These are phyloP conservation scores for Papilio polyxenes DNA, from an alignment of 1,140 invertebrate species.

Conservation along the genomic window DNA sequence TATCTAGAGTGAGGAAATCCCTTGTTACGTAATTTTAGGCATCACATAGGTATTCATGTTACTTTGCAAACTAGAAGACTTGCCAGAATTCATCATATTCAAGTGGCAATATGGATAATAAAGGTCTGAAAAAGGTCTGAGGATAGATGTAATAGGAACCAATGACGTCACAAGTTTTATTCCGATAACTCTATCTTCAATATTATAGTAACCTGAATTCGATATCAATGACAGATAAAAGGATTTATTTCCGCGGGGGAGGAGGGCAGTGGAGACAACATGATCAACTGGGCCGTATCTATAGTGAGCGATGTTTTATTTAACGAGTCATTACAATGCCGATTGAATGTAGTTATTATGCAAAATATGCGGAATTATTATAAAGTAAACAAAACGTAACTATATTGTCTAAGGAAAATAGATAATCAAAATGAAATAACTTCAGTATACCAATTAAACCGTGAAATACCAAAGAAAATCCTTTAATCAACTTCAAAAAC, in stretches of 20 bases:
- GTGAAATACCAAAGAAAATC: no score
- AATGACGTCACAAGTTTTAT: slow-evolving; percentile 3
- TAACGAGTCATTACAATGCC: background rate
- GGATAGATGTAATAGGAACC: background rate
- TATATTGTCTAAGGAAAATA: background rate
- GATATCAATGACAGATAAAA: slow-evolving; percentile 33
- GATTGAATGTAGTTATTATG: slow-evolving; percentile 24
- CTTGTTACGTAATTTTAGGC: slow-evolving; percentile 25
- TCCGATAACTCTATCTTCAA: slow-evolving; percentile 23
- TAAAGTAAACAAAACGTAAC: background rate
- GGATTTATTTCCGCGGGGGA: background rate
- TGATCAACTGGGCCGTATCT: background rate
- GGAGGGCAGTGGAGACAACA: background rate
- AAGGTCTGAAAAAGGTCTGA: no score
- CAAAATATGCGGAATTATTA: slow-evolving; percentile 26
- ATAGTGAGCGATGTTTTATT: slow-evolving; percentile 12
- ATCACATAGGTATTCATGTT: background rate
- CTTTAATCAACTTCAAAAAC: no score
- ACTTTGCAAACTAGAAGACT: background rate
- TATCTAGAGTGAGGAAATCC: slow-evolving; percentile 34
- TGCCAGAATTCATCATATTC: background rate
- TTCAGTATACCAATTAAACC: no score
- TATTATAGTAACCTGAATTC: slow-evolving; percentile 24
- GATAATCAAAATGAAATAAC: background rate
- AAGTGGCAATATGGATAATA: no score